Percentiles rank a stretch among this genome's conserved stretches.
These are phyloP conservation scores for Sparus aurata DNA, from an alignment of 2,797 vertebrate genomes.

Conservation along the genomic window DNA sequence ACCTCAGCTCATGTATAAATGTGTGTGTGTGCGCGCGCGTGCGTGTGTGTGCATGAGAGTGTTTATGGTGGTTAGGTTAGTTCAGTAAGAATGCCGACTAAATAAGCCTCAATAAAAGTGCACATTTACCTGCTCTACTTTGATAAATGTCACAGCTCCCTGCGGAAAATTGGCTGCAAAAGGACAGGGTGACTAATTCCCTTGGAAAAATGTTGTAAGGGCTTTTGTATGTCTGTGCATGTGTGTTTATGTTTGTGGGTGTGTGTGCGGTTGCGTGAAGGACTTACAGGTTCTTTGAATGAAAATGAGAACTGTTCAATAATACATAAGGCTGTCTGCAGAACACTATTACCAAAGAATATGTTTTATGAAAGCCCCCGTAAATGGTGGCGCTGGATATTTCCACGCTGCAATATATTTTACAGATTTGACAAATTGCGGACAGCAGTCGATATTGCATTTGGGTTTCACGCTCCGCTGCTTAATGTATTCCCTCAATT, in stretches of 20 bases:
- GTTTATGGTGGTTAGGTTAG: constrained; percentile 29
- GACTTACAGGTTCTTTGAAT: constrained; percentile 85
- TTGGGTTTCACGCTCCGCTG: constrained; percentile 69
- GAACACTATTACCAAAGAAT: constrained; percentile 84
- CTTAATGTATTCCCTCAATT: constrained; percentile 67
- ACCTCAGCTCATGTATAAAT: constrained; percentile 3
- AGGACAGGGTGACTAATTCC: constrained; percentile 81
- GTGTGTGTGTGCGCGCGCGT: neutral
- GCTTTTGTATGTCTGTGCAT: constrained; percentile 45
- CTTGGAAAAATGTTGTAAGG: constrained; percentile 74
- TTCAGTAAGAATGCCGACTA: constrained; percentile 54
- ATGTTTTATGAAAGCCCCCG: constrained; percentile 83
- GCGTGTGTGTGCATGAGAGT: neutral
- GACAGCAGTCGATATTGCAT: constrained; percentile 75
- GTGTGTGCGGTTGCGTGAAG: constrained; percentile 47
- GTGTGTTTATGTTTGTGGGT: constrained; percentile 36
- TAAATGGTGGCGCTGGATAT: constrained; percentile 78
- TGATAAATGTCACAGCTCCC: constrained; percentile 78
- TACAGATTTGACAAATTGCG: constrained; percentile 82
- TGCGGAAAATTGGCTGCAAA: constrained; percentile 81
- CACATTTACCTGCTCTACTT: constrained; percentile 73
- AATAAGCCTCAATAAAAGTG: constrained; percentile 75
- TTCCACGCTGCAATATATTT: constrained; percentile 78
- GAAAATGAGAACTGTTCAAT: constrained; percentile 86
- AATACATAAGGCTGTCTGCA: constrained; percentile 83